Conservation (phyloP, 2,113 vertebrate species). For the Atlantisia rogersi region DNA sequence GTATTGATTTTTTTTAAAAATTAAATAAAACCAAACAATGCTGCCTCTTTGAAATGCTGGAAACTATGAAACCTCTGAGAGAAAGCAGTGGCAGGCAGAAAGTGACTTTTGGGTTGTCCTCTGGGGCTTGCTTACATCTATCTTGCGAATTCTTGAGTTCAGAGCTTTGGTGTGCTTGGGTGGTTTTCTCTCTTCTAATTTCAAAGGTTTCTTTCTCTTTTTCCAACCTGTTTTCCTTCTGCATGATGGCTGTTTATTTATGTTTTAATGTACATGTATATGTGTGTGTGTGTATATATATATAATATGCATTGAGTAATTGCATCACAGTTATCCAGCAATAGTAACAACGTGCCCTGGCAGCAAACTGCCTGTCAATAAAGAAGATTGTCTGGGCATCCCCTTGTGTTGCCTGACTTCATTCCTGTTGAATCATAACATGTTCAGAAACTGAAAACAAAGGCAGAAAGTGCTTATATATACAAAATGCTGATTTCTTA, state of each 20-base stretch:
- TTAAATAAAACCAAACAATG: fast-evolving
- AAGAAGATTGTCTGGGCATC: not conserved
- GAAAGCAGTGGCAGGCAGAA: not conserved
- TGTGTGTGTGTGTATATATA: too few relatives aligned
- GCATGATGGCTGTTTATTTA: not conserved
- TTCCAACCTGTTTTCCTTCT: not conserved
- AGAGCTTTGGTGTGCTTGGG: not conserved
- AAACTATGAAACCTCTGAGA: not conserved
- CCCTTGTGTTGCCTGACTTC: not conserved
- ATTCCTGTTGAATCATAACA: not conserved
- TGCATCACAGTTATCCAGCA: not conserved
- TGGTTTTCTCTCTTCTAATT: not conserved
- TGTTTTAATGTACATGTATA: not conserved
- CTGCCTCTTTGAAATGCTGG: not conserved
- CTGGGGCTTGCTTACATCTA: not conserved
- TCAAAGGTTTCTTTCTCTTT: not conserved
- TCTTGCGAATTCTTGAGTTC: not conserved
- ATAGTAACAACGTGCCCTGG: not conserved
- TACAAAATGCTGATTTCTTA: not conserved
- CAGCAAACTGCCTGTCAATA: not conserved
- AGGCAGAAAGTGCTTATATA: not conserved
- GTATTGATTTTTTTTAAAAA: not conserved
- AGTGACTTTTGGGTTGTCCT: not conserved
- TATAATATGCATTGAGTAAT: not conserved
- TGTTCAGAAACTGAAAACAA: not conserved